These are phyloP conservation scores for Acanthacorydalis orientalis DNA, from an alignment of 2,888 invertebrate genomes.

Conservation along the genomic window DNA sequence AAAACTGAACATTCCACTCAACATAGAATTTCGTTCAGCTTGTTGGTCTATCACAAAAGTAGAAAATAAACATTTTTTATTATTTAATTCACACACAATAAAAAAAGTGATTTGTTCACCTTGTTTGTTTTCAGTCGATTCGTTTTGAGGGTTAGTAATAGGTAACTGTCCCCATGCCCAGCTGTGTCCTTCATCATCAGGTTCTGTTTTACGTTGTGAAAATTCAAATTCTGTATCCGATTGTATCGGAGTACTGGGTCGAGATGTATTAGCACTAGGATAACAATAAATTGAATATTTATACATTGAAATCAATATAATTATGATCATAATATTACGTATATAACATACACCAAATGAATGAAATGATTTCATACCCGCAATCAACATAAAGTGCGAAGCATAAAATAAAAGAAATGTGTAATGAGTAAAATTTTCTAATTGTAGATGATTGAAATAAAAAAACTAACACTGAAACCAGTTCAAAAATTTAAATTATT, in stretches of 20 bases:
- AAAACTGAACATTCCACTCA: conserved; percentile 85
- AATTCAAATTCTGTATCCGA: conserved; percentile 90
- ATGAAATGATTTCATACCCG: neutral
- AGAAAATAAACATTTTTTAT: neutral
- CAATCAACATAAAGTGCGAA: neutral
- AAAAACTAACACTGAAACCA: too few relatives aligned
- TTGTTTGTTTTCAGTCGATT: conserved; percentile 7
- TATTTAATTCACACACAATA: neutral
- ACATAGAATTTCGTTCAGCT: conserved; percentile 44
- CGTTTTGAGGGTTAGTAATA: conserved; percentile 21
- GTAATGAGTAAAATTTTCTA: too few relatives aligned
- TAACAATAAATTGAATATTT: neutral
- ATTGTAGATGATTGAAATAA: too few relatives aligned
- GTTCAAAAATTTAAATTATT: too few relatives aligned
- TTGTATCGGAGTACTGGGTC: conserved; percentile 72
- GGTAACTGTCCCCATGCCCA: conserved; percentile 90
- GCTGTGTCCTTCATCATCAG: conserved; percentile 34
- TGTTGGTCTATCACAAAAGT: conserved; percentile 13
- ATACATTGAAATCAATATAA: neutral
- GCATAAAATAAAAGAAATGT: neutral
- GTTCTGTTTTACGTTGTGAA: conserved; percentile 30
- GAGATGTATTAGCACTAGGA: conserved; percentile 28
- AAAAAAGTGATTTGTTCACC: conserved; percentile 1
- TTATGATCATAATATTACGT: neutral
- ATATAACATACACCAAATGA: conserved; percentile 1